Base-by-base conservation (phyloP, 2,113 vertebrate species). In the Varanus salvator region DNA sequence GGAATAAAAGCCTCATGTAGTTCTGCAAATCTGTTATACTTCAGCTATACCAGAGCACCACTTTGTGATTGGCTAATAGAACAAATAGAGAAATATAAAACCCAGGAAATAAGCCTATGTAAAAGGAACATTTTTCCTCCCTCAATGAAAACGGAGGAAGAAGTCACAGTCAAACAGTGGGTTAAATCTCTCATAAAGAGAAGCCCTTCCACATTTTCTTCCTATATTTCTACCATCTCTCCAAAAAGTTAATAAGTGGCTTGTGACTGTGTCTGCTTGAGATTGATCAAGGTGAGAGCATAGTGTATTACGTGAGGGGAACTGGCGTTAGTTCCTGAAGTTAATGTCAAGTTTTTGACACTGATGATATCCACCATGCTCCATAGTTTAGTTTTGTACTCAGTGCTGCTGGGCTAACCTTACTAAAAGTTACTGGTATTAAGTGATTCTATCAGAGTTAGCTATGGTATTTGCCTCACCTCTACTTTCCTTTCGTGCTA, bases 221-320 rank as follows among this genome's bases (percentile, higher is more conserved):
- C 29, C 72, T 50, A n/a, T 81, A 38, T 7, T 89, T 76, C 34
- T 77, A 69, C 68, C 89, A 77, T 89, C 89, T 94, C 87, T 92
- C n/a, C 69, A 81, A 29, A 66, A 84, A 85, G 68, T 83, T 72
- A 88, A 23, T n/a, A 78, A 89, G 29, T 34, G 25, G 52, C 38
- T 82, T 90, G 34, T 7, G 52, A 64, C 48, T 69, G 31, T 80
- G 77, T 78, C 66, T 50, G 0, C 3, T n/a, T 86, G 54, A 14
- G 7, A 17, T 2, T 27, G 27, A 8, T 44, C 82, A 88, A 21
- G 27, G 2, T 17, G 90, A 15, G 15, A 25, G 1, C 11, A 91
- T 90, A 66, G 1, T 15, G 92, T 90, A 66, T 48, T 88, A 78
- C 87, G 11, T 80, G 52, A 77, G 38, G 48, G 50, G 19, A 80